Conservation (phyloP, 2,113 vertebrate species). For the Carlito syrichta region DNA sequence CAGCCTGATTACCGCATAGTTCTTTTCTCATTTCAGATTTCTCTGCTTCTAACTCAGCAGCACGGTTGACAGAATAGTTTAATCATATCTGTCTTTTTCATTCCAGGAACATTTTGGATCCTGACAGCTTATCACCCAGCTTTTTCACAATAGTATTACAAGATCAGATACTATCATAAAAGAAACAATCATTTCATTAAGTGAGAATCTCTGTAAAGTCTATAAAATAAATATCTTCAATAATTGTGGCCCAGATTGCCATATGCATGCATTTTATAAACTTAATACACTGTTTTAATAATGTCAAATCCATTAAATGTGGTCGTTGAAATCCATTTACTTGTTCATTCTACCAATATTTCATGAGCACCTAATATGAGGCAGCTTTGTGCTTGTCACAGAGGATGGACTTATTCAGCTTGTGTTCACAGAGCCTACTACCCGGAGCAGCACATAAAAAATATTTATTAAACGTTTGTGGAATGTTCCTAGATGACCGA, state of each 20-base stretch:
- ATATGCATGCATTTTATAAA: not conserved
- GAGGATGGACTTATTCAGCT: not conserved
- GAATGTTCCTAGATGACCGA: not conserved
- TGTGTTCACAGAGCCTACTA: not conserved
- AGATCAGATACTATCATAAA: not conserved
- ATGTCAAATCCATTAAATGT: not conserved
- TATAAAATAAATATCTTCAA: not conserved
- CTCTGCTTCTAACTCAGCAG: not conserved
- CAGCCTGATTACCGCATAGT: not conserved
- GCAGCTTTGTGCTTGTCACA: not conserved
- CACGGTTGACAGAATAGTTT: not conserved
- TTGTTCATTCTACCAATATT: not conserved
- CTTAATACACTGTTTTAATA: not conserved
- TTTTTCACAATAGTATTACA: not conserved
- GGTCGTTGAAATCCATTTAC: not conserved
- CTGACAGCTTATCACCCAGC: not conserved
- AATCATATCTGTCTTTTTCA: not conserved
- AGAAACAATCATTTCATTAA: not conserved
- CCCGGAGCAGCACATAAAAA: not conserved
- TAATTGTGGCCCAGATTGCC: not conserved
- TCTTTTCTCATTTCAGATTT: not conserved
- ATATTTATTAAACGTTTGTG: not conserved
- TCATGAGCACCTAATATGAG: not conserved
- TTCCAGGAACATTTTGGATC: not conserved
- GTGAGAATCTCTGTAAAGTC: not conserved